Evolutionary conservation across 1,140 invertebrate species (phyloP).

Genomic region (Leguminivora glycinivorella): DNA sequence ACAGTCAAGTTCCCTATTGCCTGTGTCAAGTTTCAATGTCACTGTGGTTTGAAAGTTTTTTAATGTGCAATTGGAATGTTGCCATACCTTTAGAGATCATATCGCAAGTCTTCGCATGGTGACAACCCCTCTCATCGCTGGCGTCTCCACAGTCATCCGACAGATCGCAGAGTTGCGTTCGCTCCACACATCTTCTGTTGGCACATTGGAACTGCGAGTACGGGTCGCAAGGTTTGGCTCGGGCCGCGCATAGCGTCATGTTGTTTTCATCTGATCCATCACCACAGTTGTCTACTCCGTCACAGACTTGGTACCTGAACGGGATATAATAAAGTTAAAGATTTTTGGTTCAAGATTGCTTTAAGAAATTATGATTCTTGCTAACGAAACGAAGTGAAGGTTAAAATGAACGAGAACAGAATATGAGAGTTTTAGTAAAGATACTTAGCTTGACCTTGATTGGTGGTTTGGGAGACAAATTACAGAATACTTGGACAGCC

Average conservation of each 20-base stretch:
- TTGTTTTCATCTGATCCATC: conserved; percentile 97
- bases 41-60: too few relatives aligned
- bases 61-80: neutral
- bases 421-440: too few relatives aligned
- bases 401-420: too few relatives aligned
- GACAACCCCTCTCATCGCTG: conserved; percentile 95
- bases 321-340: neutral
- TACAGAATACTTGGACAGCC: too few relatives aligned
- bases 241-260: conserved; percentile 90
- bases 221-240: conserved; percentile 85
- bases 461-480: too few relatives aligned
- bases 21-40: too few relatives aligned
- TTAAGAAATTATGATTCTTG: too few relatives aligned
- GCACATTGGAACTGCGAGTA: conserved; percentile 91
- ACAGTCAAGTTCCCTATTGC: too few relatives aligned
- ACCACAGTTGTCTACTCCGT: conserved; percentile 93
- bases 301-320: conserved; percentile 82
- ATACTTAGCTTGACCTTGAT: too few relatives aligned
- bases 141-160: conserved; percentile 90
- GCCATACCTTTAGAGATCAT: conserved; percentile 79
- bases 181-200: conserved; percentile 93
- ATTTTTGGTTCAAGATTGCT: too few relatives aligned
- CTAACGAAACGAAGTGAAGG: too few relatives aligned
- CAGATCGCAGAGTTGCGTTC: conserved; percentile 90
- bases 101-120: conserved; percentile 86